A percentile compares a stretch with the other conserved stretches of the same genome.
phyloP scores from a whole-genome alignment of 1,140 invertebrate species.

The Helicoverpa zea region DNA sequence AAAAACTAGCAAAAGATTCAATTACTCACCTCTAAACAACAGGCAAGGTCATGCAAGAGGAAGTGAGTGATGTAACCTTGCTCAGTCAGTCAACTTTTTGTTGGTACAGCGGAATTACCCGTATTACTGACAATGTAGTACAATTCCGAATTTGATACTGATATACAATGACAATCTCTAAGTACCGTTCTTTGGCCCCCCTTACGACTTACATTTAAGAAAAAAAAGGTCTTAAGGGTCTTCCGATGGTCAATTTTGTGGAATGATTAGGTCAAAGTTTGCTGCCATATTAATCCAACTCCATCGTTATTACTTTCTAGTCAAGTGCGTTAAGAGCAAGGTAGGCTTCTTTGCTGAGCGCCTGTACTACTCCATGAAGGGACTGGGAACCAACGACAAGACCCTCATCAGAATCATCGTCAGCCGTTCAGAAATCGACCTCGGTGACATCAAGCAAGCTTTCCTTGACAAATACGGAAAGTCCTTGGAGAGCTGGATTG shows the following conservation, averaged over 20 bases:
- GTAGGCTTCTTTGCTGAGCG: slow-evolving; percentile 97
- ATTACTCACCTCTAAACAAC: slow-evolving; percentile 47
- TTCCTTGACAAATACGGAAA: slow-evolving; percentile 95
- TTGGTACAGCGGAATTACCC: slow-evolving; percentile 4
- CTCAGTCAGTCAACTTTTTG: slow-evolving; percentile 55
- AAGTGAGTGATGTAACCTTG: slow-evolving; percentile 39
- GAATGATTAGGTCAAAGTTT: background rate
- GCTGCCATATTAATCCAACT: background rate
- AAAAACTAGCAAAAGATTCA: slow-evolving; percentile 16
- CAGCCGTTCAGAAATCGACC: slow-evolving; percentile 96
- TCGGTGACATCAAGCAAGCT: slow-evolving; percentile 96
- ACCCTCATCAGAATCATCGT: slow-evolving; percentile 96
- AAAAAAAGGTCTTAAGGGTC: too few species aligned
- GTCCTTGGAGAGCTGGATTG: slow-evolving; percentile 93
- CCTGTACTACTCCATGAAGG: slow-evolving; percentile 96
- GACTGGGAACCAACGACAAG: slow-evolving; percentile 95
- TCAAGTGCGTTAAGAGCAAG: slow-evolving; percentile 96
- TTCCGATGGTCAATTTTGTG: too few species aligned
- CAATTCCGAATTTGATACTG: slow-evolving; percentile 4
- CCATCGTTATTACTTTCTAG: slow-evolving; percentile 84
- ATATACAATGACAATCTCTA: background rate
- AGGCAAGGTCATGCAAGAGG: slow-evolving; percentile 45
- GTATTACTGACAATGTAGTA: slow-evolving; percentile 1
- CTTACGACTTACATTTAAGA: background rate
- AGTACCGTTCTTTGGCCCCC: background rate